Evolutionary conservation across 2,113 vertebrate genomes (phyloP), one percentile per base, ranked within the genome.

Genomic region (Willisornis vidua): DNA sequence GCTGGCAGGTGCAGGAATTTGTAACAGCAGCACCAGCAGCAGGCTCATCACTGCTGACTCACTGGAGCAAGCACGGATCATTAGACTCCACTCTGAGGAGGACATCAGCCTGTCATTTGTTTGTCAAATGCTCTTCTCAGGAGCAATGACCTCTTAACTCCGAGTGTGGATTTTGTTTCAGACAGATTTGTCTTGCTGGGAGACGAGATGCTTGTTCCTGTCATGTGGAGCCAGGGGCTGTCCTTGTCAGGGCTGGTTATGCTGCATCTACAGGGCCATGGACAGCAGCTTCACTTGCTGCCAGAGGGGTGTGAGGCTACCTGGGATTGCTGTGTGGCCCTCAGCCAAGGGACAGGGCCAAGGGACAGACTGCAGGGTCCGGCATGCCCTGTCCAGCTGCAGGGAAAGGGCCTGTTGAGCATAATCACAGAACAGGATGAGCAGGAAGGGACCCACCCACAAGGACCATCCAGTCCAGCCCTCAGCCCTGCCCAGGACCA

Each of bases 121-220:
- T 93, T 93, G 81, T 70, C 77, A 85, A 76, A 91, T 19, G 54
- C 57, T 85, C 41, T 58, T 87, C 74, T 78, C 54, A 12, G 61
- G 58, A 76, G 58, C 58, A 72, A 16, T 46, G 66, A 73, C 54
- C 82, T 91, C 20, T n/a, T 67, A 59, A 35, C 35, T 52, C 24
- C 14, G 12, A 57, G 45, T 24, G 57, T 66, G 72, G 80, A 13
- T 87, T 87, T 87, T 82, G 31, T 73, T 65, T 45, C 80, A 85
- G 86, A 31, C 72, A 61, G 23, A 25, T 33, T 43, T 15, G 11
- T 65, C 67, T 85, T 55, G 28, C 83, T 41, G 2, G 0, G 35
- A 84, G 62, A 79, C 0, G 19, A 54, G 65, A 46, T 45, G 33
- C 13, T 85, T 62, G 24, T 45, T 93, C 57, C 59, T 78, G 51